These are phyloP conservation scores for Cyanistes caeruleus DNA, from an alignment of 2,113 vertebrate genomes.

Conservation along the genomic window DNA sequence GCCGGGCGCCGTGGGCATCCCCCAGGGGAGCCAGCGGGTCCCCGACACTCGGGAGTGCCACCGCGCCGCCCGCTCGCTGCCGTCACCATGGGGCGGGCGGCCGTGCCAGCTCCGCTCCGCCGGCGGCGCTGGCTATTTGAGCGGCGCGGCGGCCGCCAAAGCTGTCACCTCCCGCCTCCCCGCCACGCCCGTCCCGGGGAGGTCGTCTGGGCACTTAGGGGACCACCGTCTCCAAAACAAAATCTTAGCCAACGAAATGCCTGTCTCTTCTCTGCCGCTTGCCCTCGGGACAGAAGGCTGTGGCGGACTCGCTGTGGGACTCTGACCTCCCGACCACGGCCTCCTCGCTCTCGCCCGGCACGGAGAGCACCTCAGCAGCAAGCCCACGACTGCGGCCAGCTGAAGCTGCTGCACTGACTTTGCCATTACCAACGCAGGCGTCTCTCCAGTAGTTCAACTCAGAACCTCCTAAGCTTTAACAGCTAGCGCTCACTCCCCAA, in stretches of 20 bases:
- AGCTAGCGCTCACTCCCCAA: rapidly evolving
- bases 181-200: not conserved
- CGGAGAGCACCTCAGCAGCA: rapidly evolving
- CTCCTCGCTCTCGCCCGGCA: rapidly evolving
- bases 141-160: not conserved
- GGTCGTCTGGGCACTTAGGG: no score
- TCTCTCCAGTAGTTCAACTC: no score
- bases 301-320: rapidly evolving
- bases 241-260: rapidly evolving
- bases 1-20: slow-evolving; percentile 41
- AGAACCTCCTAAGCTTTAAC: rapidly evolving
- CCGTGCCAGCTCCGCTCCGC: not conserved
- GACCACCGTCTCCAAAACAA: not conserved
- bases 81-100: not conserved
- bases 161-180: not conserved
- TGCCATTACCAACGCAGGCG: rapidly evolving
- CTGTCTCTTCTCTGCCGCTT: rapidly evolving
- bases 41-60: not conserved
- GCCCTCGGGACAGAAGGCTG: rapidly evolving
- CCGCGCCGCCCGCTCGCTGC: not conserved
- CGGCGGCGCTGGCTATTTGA: not conserved
- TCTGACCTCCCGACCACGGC: rapidly evolving
- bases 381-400: rapidly evolving
- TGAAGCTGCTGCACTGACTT: rapidly evolving
- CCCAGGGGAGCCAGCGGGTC: not conserved